Conservation (phyloP, 2,113 vertebrate species). For the Polypterus senegalus region DNA sequence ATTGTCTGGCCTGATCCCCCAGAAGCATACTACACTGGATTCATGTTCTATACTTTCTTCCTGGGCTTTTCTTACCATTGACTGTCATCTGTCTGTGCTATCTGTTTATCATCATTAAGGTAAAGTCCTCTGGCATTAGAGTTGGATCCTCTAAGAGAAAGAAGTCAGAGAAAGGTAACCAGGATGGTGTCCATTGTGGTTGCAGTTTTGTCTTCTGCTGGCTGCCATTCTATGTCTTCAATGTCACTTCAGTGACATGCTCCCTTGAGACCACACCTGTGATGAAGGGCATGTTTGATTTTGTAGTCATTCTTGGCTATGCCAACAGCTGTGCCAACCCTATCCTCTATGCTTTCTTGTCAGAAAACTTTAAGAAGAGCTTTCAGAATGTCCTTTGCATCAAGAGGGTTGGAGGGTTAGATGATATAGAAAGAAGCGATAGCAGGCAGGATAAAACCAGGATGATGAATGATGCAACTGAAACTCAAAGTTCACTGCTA, state of each 20-base stretch:
- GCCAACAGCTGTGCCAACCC: conserved; percentile 96
- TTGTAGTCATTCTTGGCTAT: conserved; percentile 85
- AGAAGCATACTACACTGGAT: conserved; percentile 73
- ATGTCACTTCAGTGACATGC: conserved; percentile 75
- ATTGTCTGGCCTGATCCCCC: conserved; percentile 89
- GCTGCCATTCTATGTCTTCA: conserved; percentile 94
- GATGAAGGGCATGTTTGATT: conserved; percentile 90
- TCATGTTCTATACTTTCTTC: conserved; percentile 89
- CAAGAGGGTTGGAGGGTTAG: conserved; percentile 74
- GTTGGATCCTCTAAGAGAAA: conserved; percentile 86
- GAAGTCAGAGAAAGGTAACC: conserved; percentile 87
- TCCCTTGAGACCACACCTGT: conserved; percentile 67
- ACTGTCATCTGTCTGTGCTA: conserved; percentile 89
- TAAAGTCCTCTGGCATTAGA: conserved; percentile 85
- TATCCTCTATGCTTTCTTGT: conserved; percentile 91
- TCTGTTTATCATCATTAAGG: conserved; percentile 91
- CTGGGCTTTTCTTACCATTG: conserved; percentile 84
- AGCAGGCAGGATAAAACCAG: conserved; percentile 84
- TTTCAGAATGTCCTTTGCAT: conserved; percentile 93
- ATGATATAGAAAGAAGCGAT: conserved; percentile 83
- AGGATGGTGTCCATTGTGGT: conserved; percentile 95
- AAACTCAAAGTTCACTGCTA: conserved; percentile 81
- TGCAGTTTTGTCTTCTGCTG: conserved; percentile 86
- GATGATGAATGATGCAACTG: conserved; percentile 71
- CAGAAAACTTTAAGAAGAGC: conserved; percentile 97